A percentile compares a stretch with the other conserved stretches of the same genome.
phyloP scores from a whole-genome alignment of 2,113 vertebrate genomes.

The Perccottus glenii region DNA sequence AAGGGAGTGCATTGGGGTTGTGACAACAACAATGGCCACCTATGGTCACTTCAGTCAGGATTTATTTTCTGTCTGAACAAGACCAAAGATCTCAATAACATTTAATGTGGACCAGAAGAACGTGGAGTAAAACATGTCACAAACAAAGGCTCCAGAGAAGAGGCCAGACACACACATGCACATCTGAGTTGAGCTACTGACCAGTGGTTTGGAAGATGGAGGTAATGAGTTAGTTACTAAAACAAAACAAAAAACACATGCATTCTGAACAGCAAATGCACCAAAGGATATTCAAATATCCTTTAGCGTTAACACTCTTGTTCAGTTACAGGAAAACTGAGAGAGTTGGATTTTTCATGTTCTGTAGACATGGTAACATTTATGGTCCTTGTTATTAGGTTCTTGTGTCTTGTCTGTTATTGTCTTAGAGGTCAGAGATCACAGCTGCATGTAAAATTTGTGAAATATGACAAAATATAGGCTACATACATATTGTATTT shows the following conservation, averaged over 20 bases:
- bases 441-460: too few relatives aligned
- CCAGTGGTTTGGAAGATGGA: not conserved
- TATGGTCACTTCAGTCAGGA: not conserved
- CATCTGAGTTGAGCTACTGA: not conserved
- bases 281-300: not conserved
- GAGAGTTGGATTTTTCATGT: too few relatives aligned
- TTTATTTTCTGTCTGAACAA: not conserved
- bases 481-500: too few relatives aligned
- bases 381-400: too few relatives aligned
- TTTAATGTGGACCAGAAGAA: not conserved
- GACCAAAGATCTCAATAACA: not conserved
- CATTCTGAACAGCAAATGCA: not conserved
- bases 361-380: too few relatives aligned
- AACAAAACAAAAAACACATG: slow-evolving; percentile 27
- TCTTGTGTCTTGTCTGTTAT: too few relatives aligned
- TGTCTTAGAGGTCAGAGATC: too few relatives aligned
- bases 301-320: not conserved
- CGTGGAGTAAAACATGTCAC: too few relatives aligned
- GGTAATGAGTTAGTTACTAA: not conserved
- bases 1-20: not conserved
- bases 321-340: not conserved
- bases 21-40: not conserved
- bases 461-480: too few relatives aligned
- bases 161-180: slow-evolving; percentile 9
- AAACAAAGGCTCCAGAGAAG: slow-evolving; percentile 1